Base-by-base conservation (phyloP, 2,113 vertebrate genomes). In the Sinocyclocheilus maitianheensis region DNA sequence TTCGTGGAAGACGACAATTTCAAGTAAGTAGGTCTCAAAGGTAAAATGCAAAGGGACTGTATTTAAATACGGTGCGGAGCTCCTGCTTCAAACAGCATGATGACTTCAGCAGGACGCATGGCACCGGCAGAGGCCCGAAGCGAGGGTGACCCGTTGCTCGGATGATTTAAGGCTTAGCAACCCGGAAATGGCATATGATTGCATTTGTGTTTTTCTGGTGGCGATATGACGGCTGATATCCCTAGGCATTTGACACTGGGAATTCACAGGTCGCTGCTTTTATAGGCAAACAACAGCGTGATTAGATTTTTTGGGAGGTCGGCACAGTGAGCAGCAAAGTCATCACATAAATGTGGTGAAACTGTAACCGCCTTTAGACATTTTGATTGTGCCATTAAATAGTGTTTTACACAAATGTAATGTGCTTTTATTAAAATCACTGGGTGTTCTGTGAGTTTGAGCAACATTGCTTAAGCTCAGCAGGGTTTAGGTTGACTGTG, bases 1-100 rank as follows among this genome's bases (percentile, higher is more conserved):
- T 99, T 99, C 88, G 97, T 98, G 65, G 97, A 99, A 91, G 97
- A 99, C 0, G 97, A 99, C 92, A 99, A 99, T 92, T 99, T 97
- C 91, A 98, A 98, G 97, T 99, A 92, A 96, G 97, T 94, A 51
- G 6, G 24, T 63, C 43, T 65, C 40, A 65, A 65, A 48, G 83
- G 37, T 62, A 48, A 60, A 75, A 46, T 26, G 46, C 12, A 0
- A 26, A 60, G 71, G 24, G 67, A 20, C 37, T 72, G 10, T 22
- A 11, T 37, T 22, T 26, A 6, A 40, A 46, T 26, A 26, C 26
- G 26, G 26, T 26, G 34, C 4, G 0, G 1, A 13, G 40, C 40
- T 58, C 2, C 62, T 53, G 20, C 30, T 60, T 51, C 48, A 51
- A 51, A 51, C 3, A 3, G 48, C 51, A 12, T 79, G 48, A 85